These are phyloP conservation scores for Spinus olivaceus DNA, from an alignment of 2,797 vertebrate species.

Conservation along the genomic window DNA sequence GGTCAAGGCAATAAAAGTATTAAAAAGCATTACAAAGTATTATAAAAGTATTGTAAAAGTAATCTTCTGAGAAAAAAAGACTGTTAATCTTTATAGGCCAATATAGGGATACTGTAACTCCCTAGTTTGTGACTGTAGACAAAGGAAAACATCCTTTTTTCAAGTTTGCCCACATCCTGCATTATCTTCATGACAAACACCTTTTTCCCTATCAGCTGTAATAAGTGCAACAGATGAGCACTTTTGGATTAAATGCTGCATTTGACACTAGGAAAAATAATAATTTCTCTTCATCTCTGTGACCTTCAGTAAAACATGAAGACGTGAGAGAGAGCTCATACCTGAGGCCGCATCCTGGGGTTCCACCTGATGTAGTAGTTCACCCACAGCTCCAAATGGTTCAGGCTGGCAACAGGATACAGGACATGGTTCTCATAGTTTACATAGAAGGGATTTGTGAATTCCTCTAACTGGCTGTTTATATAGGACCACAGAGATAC, in stretches of 20 bases:
- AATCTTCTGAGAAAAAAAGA: background rate
- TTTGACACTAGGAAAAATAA: fast-evolving
- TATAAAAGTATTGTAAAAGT: background rate
- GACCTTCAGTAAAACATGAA: background rate
- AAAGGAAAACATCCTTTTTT: background rate
- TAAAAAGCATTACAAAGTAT: background rate
- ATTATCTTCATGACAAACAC: background rate
- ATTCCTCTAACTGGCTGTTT: conserved; percentile 93
- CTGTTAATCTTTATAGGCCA: background rate
- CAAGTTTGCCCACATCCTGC: background rate
- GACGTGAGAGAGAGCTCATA: conserved; percentile 37
- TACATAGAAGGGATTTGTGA: conserved; percentile 94
- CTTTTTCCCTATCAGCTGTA: background rate
- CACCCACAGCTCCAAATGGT: conserved; percentile 93
- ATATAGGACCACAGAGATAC: conserved; percentile 93
- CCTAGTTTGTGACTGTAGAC: background rate
- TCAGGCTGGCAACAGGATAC: conserved; percentile 88
- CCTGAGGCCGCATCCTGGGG: conserved; percentile 95
- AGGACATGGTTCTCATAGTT: conserved; percentile 92
- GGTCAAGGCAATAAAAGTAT: background rate
- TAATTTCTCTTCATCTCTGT: background rate
- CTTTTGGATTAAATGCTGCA: background rate
- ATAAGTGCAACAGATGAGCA: background rate
- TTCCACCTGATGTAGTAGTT: conserved; percentile 95
- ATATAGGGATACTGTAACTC: background rate